Evolutionary conservation across 2,113 vertebrate species (phyloP).

Genomic region (Eptesicus fuscus): DNA sequence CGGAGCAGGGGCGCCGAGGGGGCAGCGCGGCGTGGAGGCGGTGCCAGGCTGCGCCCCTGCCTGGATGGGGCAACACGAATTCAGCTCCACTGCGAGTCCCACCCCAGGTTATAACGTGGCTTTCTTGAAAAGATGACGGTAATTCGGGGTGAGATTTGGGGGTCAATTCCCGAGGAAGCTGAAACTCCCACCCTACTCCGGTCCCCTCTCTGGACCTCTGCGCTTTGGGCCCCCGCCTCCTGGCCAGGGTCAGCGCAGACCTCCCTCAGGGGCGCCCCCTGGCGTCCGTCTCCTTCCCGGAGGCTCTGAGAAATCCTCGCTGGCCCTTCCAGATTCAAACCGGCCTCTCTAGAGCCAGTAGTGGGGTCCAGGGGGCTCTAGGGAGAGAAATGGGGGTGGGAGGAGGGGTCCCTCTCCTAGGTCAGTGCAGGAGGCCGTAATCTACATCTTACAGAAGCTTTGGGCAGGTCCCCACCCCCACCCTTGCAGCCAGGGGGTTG

Average conservation of each 20-base stretch:
- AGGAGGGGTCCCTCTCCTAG: background rate
- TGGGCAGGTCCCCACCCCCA: background rate
- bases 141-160: background rate
- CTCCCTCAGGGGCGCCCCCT: accelerated
- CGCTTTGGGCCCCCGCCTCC: background rate
- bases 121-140: background rate
- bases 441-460: background rate
- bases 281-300: too few relatives aligned
- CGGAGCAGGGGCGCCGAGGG: accelerated
- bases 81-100: background rate
- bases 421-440: background rate
- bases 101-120: background rate
- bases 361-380: background rate
- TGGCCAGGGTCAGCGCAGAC: too few relatives aligned
- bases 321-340: background rate
- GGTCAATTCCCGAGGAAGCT: background rate
- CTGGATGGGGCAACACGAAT: background rate
- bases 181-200: background rate
- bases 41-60: background rate
- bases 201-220: background rate
- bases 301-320: background rate
- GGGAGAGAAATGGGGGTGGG: background rate
- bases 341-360: background rate
- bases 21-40: accelerated
- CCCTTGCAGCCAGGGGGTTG: too few relatives aligned